Percentiles rank a stretch among this genome's conserved stretches.
Evolutionary conservation across 2,888 invertebrate species (phyloP).

Genomic region (Epsilonema sp.): DNA sequence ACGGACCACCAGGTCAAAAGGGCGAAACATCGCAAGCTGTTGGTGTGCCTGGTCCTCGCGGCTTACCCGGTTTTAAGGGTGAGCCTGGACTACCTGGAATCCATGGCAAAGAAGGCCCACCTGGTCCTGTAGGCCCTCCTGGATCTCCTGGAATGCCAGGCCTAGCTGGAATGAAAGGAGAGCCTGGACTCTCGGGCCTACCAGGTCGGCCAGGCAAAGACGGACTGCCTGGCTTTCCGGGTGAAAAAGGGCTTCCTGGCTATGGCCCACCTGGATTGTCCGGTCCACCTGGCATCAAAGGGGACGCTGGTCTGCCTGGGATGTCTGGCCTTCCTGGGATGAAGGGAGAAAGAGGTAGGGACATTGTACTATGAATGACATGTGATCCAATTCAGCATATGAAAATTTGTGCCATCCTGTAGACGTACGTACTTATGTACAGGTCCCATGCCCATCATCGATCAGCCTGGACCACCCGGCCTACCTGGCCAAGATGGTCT

Average conservation of each 20-base stretch:
- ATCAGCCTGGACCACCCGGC: slow-evolving; percentile 27
- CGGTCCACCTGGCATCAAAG: slow-evolving; percentile 34
- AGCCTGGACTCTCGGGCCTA: slow-evolving; percentile 39
- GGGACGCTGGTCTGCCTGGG: slow-evolving; percentile 49
- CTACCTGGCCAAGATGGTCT: slow-evolving; percentile 14
- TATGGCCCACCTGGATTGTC: slow-evolving; percentile 3
- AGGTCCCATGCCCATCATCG: too few relatives aligned
- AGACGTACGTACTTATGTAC: too few relatives aligned
- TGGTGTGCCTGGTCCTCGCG: slow-evolving; percentile 18
- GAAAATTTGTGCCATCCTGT: too few relatives aligned
- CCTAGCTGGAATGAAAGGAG: slow-evolving; percentile 15
- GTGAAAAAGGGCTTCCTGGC: slow-evolving; percentile 36
- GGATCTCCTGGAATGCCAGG: too few relatives aligned
- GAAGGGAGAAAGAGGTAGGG: slow-evolving; percentile 47
- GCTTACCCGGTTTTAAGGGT: slow-evolving; percentile 23
- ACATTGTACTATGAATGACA: slow-evolving; percentile 41
- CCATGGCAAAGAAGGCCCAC: slow-evolving; percentile 18
- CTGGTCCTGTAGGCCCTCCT: slow-evolving; percentile 21
- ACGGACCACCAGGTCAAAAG: slow-evolving; percentile 15
- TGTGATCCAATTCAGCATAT: too few relatives aligned
- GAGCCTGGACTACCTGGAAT: slow-evolving; percentile 37
- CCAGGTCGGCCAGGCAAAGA: slow-evolving; percentile 12
- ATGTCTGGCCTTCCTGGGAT: slow-evolving; percentile 38
- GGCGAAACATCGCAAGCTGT: too few relatives aligned
- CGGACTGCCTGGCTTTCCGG: slow-evolving; percentile 13